Evolutionary conservation across 1,140 invertebrate species (phyloP).

Genomic region (Caenorhabditis latens): DNA sequence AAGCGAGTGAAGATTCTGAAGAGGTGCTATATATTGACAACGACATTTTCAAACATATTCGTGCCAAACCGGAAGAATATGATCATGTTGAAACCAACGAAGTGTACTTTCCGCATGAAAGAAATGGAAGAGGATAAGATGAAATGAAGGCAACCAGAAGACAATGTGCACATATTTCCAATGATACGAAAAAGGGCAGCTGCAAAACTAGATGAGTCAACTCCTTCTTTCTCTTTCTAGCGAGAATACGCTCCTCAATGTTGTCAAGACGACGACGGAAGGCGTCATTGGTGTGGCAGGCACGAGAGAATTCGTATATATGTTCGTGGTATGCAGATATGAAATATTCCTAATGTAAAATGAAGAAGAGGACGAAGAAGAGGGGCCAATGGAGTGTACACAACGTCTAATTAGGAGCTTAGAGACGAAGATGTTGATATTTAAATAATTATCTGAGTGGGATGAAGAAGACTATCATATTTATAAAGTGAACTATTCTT

Average conservation of each 20-base stretch:
- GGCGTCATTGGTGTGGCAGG: neutral
- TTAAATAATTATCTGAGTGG: too few relatives aligned
- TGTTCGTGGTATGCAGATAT: too few relatives aligned
- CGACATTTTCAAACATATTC: neutral
- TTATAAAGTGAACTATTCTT: too few relatives aligned
- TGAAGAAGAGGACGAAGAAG: too few relatives aligned
- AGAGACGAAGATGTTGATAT: too few relatives aligned
- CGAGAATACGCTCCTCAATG: neutral
- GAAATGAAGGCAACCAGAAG: neutral
- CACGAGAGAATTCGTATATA: neutral
- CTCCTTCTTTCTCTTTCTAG: neutral
- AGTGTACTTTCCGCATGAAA: neutral
- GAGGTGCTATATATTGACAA: neutral
- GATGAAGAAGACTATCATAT: too few relatives aligned
- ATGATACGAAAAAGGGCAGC: constrained; percentile 9
- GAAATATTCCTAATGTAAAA: too few relatives aligned
- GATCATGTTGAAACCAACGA: neutral
- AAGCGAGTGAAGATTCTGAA: too few relatives aligned
- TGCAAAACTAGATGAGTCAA: constrained; percentile 28
- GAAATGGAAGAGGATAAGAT: neutral
- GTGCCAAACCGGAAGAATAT: neutral
- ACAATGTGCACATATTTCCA: neutral
- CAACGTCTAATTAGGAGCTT: too few relatives aligned
- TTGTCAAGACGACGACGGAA: constrained; percentile 23
- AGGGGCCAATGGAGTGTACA: too few relatives aligned